Base-by-base conservation (phyloP, 2,113 vertebrate species). In the Caracal caracal region DNA sequence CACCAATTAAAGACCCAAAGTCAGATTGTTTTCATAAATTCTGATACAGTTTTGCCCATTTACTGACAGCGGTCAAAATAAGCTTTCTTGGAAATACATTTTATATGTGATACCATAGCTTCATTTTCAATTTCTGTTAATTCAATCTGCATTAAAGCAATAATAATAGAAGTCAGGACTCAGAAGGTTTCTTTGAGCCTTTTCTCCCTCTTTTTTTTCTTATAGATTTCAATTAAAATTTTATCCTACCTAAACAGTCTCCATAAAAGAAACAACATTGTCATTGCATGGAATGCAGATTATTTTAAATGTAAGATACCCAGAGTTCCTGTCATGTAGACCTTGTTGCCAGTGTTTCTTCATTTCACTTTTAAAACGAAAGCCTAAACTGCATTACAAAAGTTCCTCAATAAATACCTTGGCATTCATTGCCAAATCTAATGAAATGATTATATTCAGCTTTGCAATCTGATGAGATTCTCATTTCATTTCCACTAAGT, bases 281-380 rank as follows among this genome's bases (percentile, higher is more conserved):
- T 93, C 49, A 70, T 49, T 56, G 30, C 13, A 10, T 2, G 59
- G 40, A 87, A 37, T 56, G 4, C 35, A 82, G 22, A 47, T 73
- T 92, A 93, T 93, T 96, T 84, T 61, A 15, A 90, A 65, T 73
- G 66, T 92, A 66, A 33, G 30, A 89, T 51, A 85, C 79, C 24
- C 90, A 63, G 0, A 6, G 81, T 49, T 19, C 2, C 51, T 95
- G 49, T 80, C n/a, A 20, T 24, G 68, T 91, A 56, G 19, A 49
- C 94, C 90, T 40, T 70, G 15, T 68, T 95, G 56, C 33, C 37
- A 70, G 47, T 59, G 49, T 61, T 86, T 95, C 10, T 12, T 73
- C 75, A 17, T 49, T 93, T 96, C 40, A 49, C 19, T 96, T 91
- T 65, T 26, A 86, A 96, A 66, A 68, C 12, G n/a, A 87, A 92